phyloP scores from a whole-genome alignment of 2,797 vertebrate species.

The Odontamblyopus lacepedii region DNA sequence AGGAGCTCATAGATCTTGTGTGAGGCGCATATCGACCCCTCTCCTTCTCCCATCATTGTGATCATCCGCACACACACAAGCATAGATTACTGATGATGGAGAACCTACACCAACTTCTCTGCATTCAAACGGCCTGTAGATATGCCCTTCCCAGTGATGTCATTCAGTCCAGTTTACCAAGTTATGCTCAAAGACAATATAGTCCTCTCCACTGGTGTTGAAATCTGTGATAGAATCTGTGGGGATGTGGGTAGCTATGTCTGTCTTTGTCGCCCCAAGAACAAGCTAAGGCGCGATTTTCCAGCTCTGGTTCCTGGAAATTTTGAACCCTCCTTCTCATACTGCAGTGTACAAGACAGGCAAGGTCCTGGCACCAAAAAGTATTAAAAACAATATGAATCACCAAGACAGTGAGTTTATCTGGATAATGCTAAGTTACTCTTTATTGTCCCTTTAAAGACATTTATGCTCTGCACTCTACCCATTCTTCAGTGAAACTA shows the following conservation, averaged over 20 bases:
- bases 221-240: background rate
- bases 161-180: background rate
- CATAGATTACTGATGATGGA: constrained; percentile 66
- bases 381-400: too few relatives aligned
- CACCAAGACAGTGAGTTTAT: too few relatives aligned
- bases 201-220: background rate
- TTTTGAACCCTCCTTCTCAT: background rate
- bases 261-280: background rate
- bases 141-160: constrained; percentile 1
- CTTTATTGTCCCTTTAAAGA: too few relatives aligned
- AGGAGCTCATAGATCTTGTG: constrained; percentile 76
- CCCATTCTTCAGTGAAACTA: too few relatives aligned
- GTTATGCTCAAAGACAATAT: background rate
- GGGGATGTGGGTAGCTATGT: background rate
- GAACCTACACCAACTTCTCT: constrained; percentile 41
- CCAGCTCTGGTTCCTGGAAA: background rate
- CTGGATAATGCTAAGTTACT: too few relatives aligned
- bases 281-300: background rate
- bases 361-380: too few relatives aligned
- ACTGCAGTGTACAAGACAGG: too few relatives aligned
- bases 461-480: too few relatives aligned
- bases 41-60: constrained; percentile 67
- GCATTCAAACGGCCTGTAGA: constrained; percentile 22
- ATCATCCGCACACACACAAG: constrained; percentile 66
- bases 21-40: constrained; percentile 71